These are phyloP conservation scores for Cinara cedri DNA, from an alignment of 2,888 invertebrate genomes.

Conservation along the genomic window DNA sequence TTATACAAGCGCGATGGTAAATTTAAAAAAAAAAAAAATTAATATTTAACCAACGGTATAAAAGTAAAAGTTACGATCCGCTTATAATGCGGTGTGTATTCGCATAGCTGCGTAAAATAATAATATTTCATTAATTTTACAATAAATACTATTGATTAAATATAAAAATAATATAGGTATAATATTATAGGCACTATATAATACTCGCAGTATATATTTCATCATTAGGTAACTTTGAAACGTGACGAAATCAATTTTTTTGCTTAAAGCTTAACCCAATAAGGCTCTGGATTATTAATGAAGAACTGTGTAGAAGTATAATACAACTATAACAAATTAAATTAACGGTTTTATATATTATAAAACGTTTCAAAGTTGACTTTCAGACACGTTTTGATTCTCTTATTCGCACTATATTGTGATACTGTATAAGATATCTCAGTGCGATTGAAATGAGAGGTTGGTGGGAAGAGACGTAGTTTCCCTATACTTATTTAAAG, in stretches of 20 bases:
- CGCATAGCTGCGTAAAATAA: constrained; percentile 15
- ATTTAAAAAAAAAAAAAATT: background rate
- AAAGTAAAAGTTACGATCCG: constrained; percentile 7
- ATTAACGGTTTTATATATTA: constrained; percentile 35
- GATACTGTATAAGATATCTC: too few species aligned
- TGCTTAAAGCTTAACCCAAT: constrained; percentile 17
- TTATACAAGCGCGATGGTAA: background rate
- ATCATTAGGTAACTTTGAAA: constrained; percentile 28
- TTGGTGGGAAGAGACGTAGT: too few species aligned
- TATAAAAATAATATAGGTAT: constrained; percentile 6
- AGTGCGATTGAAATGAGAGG: too few species aligned
- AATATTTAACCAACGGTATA: background rate
- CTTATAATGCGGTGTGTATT: background rate
- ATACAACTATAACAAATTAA: constrained; percentile 27
- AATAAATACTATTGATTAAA: constrained; percentile 20
- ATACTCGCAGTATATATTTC: too few species aligned
- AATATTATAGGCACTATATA: background rate
- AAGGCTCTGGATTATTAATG: constrained; percentile 40
- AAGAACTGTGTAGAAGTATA: too few species aligned
- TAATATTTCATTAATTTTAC: constrained; percentile 32
- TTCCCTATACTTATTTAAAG: too few species aligned
- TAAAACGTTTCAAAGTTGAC: constrained; percentile 17
- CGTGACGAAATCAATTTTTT: constrained; percentile 5
- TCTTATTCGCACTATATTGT: too few species aligned
- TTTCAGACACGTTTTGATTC: too few species aligned